Evolutionary conservation across 2,888 invertebrate species (phyloP).

Genomic region (Epinotia nisella): DNA sequence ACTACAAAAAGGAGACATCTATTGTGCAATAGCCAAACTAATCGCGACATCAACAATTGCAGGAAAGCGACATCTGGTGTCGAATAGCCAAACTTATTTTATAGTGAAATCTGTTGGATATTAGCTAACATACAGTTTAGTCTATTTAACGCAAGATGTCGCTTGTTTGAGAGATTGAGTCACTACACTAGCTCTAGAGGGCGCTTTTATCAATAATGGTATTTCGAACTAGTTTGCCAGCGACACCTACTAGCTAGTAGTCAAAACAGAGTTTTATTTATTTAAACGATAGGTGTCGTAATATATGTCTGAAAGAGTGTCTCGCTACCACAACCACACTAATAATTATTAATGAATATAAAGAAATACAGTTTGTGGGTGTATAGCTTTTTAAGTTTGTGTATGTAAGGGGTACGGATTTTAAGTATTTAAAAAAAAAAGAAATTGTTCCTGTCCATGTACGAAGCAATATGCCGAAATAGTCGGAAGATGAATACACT

Average conservation of each 20-base stretch:
- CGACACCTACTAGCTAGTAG: background rate
- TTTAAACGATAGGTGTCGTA: no score
- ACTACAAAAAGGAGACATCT: background rate
- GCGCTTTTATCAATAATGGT: background rate
- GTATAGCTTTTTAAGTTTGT: no score
- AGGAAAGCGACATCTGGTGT: background rate
- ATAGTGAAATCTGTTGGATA: background rate
- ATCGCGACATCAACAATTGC: background rate
- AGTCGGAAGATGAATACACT: no score
- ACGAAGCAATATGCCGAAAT: no score
- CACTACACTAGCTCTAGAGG: background rate
- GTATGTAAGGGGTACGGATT: no score
- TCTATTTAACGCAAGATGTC: background rate
- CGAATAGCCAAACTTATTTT: slow-evolving; percentile 3
- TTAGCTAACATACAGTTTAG: background rate
- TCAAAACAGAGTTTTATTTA: no score
- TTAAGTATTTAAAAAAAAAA: no score
- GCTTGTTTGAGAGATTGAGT: background rate
- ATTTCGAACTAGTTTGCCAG: background rate
- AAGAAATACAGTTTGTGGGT: no score
- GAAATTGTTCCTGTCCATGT: no score
- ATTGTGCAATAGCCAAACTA: background rate
- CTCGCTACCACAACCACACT: no score
- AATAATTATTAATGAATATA: no score
- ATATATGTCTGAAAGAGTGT: no score